Percentiles rank a stretch among this genome's conserved stretches.
Conservation (phyloP, 2,888 invertebrate species). For the Busseola fusca region DNA sequence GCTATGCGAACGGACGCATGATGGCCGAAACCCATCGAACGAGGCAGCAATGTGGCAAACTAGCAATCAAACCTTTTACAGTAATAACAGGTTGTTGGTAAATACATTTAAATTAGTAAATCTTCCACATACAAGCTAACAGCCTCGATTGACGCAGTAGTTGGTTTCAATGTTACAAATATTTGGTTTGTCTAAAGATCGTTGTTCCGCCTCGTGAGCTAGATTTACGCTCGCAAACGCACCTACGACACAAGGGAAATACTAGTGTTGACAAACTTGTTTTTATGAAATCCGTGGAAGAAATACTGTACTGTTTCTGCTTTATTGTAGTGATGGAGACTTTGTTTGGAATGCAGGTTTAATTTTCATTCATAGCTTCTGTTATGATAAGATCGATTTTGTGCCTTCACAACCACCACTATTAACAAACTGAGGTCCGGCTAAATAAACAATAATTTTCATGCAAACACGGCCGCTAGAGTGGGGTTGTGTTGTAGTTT, state of each 20-base stretch:
- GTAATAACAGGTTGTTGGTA: not conserved
- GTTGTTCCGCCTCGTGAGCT: slow-evolving; percentile 18
- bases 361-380: not conserved
- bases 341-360: not conserved
- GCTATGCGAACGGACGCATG: no score
- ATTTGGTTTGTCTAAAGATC: slow-evolving; percentile 22
- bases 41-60: slow-evolving; percentile 5
- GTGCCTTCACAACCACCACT: no score
- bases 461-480: not conserved
- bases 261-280: slow-evolving; percentile 19
- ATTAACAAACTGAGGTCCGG: not conserved
- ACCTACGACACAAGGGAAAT: slow-evolving; percentile 29
- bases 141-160: slow-evolving; percentile 12
- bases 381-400: not conserved
- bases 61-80: slow-evolving; percentile 10
- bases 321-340: not conserved
- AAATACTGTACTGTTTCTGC: not conserved
- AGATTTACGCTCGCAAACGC: slow-evolving; percentile 35
- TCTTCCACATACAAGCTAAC: slow-evolving; percentile 4
- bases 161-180: slow-evolving; percentile 18
- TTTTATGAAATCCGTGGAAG: slow-evolving; percentile 17
- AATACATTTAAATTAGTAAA: slow-evolving; percentile 30
- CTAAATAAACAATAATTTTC: slow-evolving; percentile 15
- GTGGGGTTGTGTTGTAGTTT: not conserved
- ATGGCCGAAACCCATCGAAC: not conserved